Conservation (phyloP, 2,888 invertebrate species). For the Eubasilissa splendida region DNA sequence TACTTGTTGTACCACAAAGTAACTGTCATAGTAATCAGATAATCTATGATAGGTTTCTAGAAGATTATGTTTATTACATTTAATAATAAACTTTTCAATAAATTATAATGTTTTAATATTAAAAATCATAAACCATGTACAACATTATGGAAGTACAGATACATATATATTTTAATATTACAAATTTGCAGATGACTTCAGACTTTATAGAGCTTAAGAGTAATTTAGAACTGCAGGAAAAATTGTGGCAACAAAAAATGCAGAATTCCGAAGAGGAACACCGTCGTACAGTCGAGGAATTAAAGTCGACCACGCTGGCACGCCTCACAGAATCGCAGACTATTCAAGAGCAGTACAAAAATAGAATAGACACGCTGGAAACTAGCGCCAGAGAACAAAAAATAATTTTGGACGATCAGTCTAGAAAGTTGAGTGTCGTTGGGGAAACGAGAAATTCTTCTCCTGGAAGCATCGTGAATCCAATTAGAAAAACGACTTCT, state of each 20-base stretch:
- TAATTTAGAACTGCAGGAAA: slow-evolving; percentile 54
- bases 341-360: slow-evolving; percentile 48
- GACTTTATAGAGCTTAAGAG: slow-evolving; percentile 42
- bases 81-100: too few species aligned
- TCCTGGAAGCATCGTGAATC: neutral
- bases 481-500: slow-evolving; percentile 6
- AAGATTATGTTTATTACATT: too few species aligned
- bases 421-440: slow-evolving; percentile 39
- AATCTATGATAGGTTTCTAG: too few species aligned
- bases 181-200: slow-evolving; percentile 23
- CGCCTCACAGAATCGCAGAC: slow-evolving; percentile 47
- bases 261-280: slow-evolving; percentile 50
- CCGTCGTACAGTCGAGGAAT: slow-evolving; percentile 42
- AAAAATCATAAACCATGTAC: too few species aligned
- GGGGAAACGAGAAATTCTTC: neutral
- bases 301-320: slow-evolving; percentile 41
- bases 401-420: slow-evolving; percentile 45
- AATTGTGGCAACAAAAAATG: slow-evolving; percentile 50
- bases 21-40: too few species aligned
- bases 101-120: too few species aligned
- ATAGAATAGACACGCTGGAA: slow-evolving; percentile 52
- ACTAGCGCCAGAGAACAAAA: slow-evolving; percentile 42
- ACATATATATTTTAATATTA: too few species aligned
- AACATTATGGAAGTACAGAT: too few species aligned
- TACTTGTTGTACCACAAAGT: too few species aligned